Evolutionary conservation across 2,113 vertebrate genomes (phyloP).

Genomic region (Brienomyrus longianalis): DNA sequence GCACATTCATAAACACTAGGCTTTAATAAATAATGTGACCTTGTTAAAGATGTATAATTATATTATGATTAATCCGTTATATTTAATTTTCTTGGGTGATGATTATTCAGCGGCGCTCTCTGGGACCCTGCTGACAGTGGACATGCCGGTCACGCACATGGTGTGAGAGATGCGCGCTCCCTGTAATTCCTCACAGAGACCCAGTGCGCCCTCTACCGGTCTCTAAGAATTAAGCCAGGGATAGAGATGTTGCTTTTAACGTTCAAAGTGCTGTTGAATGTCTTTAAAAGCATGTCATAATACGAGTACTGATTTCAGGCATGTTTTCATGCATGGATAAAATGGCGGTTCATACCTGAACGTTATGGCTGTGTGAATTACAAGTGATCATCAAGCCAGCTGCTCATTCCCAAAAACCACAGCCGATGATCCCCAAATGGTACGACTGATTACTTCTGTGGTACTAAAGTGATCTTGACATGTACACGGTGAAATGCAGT

Average conservation of each 20-base stretch:
- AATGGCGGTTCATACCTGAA: background rate
- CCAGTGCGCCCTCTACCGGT: background rate
- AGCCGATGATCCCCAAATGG: background rate
- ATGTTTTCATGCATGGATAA: background rate
- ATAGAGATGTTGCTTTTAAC: background rate
- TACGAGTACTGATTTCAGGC: background rate
- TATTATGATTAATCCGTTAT: constrained; percentile 3
- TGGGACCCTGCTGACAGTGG: background rate
- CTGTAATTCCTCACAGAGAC: background rate
- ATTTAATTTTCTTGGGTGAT: background rate
- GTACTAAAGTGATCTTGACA: background rate
- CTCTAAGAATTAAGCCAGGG: background rate
- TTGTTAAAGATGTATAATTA: constrained; percentile 23
- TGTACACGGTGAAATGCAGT: background rate
- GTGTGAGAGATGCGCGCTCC: background rate
- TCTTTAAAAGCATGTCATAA: background rate
- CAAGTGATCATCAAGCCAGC: background rate
- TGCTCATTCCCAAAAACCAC: background rate
- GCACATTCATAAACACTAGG: background rate
- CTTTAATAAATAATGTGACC: constrained; percentile 33
- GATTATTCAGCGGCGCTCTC: background rate
- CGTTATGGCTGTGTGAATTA: background rate
- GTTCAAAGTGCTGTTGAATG: background rate
- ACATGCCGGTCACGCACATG: background rate
- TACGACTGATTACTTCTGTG: background rate